phyloP scores from a whole-genome alignment of 2,888 invertebrate genomes.

The Apomyelois bistriatella region DNA sequence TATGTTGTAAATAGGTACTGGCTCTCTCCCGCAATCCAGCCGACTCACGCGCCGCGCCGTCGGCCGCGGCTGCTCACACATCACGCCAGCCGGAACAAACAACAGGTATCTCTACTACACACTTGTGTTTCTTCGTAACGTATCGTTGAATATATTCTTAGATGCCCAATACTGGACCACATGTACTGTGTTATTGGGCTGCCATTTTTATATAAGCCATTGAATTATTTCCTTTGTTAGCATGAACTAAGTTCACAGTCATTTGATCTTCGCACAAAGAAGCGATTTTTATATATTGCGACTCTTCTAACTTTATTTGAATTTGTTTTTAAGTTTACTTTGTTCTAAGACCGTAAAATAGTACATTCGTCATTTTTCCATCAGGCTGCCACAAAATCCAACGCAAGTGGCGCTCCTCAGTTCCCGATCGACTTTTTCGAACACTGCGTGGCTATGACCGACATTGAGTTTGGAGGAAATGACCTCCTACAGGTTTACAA shows the following conservation, averaged over 20 bases:
- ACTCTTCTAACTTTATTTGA: no score
- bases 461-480: conserved; percentile 96
- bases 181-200: no score
- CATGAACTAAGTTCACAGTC: no score
- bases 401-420: conserved; percentile 81
- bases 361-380: background rate
- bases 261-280: no score
- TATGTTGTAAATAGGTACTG: conserved; percentile 45
- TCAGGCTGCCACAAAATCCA: conserved; percentile 66
- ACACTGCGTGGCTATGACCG: conserved; percentile 93
- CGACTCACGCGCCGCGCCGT: conserved; percentile 62
- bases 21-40: conserved; percentile 81
- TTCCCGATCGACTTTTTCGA: conserved; percentile 99
- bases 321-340: no score
- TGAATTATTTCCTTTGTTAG: no score
- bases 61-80: conserved; percentile 47
- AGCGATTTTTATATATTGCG: no score
- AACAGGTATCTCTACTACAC: conserved; percentile 41
- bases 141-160: no score
- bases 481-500: conserved; percentile 97
- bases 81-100: conserved; percentile 56
- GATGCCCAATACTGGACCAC: no score
- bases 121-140: background rate
- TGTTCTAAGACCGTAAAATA: no score
- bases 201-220: no score